Conservation (phyloP, 2,888 invertebrate genomes). For the Azorinus chamasolen region DNA sequence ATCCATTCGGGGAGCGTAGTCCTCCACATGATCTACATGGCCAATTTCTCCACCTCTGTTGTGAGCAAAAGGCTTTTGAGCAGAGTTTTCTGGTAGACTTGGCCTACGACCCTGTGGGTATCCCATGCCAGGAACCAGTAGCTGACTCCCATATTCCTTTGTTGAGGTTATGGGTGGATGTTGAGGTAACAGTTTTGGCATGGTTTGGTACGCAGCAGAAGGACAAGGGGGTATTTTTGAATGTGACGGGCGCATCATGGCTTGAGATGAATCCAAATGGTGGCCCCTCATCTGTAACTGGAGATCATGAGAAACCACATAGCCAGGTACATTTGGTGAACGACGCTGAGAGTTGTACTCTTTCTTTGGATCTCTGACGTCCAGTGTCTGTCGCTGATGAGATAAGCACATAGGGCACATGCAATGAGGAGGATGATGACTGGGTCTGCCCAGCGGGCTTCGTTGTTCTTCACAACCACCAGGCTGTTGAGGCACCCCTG, state of each 20-base stretch:
- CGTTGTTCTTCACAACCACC: background rate
- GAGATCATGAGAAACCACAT: background rate
- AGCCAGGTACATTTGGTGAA: slow-evolving; percentile 32
- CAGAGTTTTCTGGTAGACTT: slow-evolving; percentile 21
- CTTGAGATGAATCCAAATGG: slow-evolving; percentile 20
- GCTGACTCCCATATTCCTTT: slow-evolving; percentile 36
- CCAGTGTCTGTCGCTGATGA: slow-evolving; percentile 1
- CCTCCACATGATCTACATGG: too few relatives aligned
- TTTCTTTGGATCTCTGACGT: background rate
- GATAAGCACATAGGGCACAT: slow-evolving; percentile 34
- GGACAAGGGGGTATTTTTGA: slow-evolving; percentile 15
- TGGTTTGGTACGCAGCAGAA: slow-evolving; percentile 15
- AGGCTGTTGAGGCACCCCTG: too few relatives aligned
- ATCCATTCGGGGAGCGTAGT: too few relatives aligned
- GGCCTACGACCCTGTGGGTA: slow-evolving; percentile 12
- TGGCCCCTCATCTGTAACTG: slow-evolving; percentile 10
- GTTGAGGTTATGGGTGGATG: slow-evolving; percentile 57
- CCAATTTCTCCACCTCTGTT: too few relatives aligned
- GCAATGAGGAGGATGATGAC: slow-evolving; percentile 28
- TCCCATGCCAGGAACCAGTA: background rate
- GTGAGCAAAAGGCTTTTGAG: too few relatives aligned
- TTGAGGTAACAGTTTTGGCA: slow-evolving; percentile 60
- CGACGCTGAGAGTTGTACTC: slow-evolving; percentile 4
- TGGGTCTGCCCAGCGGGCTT: background rate
- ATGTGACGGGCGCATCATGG: slow-evolving; percentile 35